These are phyloP conservation scores for Carterocephalus palaemon DNA, from an alignment of 2,888 invertebrate species.

Conservation along the genomic window DNA sequence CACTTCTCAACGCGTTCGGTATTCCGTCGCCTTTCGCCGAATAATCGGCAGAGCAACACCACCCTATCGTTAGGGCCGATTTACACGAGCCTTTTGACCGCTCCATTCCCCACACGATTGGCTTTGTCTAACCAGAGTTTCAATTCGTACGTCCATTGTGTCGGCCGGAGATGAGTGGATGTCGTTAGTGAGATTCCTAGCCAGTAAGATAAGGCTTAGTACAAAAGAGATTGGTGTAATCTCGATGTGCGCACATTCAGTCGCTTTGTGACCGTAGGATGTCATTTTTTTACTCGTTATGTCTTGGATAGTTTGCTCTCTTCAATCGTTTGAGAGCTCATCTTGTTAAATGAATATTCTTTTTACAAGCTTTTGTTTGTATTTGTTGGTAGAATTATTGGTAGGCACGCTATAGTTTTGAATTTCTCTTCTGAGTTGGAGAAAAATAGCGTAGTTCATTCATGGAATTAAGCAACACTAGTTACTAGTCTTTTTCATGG, in stretches of 20 bases:
- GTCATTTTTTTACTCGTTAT: conserved; percentile 34
- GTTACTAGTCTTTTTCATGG: no score
- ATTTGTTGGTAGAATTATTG: no score
- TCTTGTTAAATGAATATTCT: no score
- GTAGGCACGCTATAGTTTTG: no score
- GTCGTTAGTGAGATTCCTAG: conserved; percentile 67
- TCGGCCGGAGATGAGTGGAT: conserved; percentile 66
- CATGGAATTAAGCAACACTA: no score
- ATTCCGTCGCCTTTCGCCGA: conserved; percentile 30
- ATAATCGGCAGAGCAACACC: conserved; percentile 37
- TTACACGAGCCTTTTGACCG: conserved; percentile 51
- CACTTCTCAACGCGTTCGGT: conserved; percentile 8
- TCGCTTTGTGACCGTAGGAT: conserved; percentile 38
- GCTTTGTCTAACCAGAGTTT: conserved; percentile 70
- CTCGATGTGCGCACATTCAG: conserved; percentile 54
- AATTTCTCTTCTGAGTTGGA: no score
- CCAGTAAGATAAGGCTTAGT: conserved; percentile 63
- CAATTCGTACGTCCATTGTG: conserved; percentile 72
- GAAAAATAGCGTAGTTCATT: no score
- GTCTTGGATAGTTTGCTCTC: neutral
- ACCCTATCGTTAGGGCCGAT: conserved; percentile 51
- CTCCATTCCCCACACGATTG: conserved; percentile 51
- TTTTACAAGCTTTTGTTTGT: no score
- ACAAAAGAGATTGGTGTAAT: conserved; percentile 69
- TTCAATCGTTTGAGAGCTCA: no score